phyloP scores from a whole-genome alignment of 2,113 vertebrate genomes.

The Neodon shergylaensis region DNA sequence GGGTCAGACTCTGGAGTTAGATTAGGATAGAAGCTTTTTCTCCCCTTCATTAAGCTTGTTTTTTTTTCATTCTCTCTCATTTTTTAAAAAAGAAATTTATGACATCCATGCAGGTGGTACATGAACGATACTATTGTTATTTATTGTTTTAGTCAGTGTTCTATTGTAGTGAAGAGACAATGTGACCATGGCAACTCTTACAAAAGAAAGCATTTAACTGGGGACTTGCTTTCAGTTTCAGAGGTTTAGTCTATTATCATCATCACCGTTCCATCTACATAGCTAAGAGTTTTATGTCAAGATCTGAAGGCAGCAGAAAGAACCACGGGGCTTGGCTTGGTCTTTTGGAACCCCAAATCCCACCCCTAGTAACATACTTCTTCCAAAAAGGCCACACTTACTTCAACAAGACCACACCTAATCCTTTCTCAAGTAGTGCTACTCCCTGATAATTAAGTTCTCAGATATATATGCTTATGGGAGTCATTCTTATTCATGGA shows the following conservation, averaged over 20 bases:
- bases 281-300: not conserved
- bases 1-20: not conserved
- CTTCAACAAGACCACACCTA: not conserved
- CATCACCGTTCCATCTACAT: no score
- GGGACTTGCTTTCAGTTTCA: not conserved
- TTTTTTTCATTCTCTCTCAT: not conserved
- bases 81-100: slow-evolving; percentile 3
- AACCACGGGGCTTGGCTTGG: not conserved
- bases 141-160: not conserved
- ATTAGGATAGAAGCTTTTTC: not conserved
- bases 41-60: not conserved
- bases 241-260: not conserved
- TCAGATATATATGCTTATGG: not conserved
- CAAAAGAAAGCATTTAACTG: not conserved
- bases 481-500: not conserved
- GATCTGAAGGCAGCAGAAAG: not conserved
- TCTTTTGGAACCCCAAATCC: not conserved
- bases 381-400: not conserved
- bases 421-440: not conserved
- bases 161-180: not conserved
- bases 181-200: not conserved
- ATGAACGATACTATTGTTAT: not conserved
- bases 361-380: not conserved
- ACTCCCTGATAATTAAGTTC: not conserved
- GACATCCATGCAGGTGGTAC: not conserved